Percentiles rank a stretch among this genome's conserved stretches.
phyloP scores from a whole-genome alignment of 2,888 invertebrate species.

The Mesochorus sp. region DNA sequence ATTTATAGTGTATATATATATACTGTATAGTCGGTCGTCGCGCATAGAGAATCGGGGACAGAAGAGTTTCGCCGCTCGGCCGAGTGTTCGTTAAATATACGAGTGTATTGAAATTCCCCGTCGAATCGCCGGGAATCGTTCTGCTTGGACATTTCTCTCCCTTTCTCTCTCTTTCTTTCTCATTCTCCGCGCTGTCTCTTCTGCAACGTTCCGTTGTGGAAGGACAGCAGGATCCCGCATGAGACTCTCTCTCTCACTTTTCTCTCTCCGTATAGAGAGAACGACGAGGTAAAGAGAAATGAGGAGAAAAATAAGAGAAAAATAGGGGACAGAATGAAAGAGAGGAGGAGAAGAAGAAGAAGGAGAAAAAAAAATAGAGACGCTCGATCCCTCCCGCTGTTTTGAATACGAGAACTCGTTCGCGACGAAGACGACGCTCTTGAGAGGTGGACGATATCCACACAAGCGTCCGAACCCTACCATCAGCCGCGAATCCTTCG shows the following conservation, averaged over 20 bases:
- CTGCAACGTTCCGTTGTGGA: constrained; percentile 73
- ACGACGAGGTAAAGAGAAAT: constrained; percentile 59
- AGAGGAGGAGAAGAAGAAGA: constrained; percentile 12
- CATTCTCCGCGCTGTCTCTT: constrained; percentile 59
- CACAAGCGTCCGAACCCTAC: constrained; percentile 25
- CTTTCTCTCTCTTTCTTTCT: constrained; percentile 43
- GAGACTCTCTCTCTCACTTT: constrained; percentile 75
- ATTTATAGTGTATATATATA: too few species aligned
- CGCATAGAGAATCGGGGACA: constrained; percentile 25
- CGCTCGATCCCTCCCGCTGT: constrained; percentile 76
- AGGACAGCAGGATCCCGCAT: constrained; percentile 79
- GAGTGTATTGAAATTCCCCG: constrained; percentile 79
- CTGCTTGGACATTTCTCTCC: constrained; percentile 35
- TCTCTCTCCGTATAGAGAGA: constrained; percentile 55
- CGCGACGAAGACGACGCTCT: constrained; percentile 59
- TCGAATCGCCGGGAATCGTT: constrained; percentile 61
- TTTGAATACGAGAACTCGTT: constrained; percentile 75
- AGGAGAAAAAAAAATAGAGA: neutral
- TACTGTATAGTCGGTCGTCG: constrained; percentile 34
- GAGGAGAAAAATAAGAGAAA: constrained; percentile 56
- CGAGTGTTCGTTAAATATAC: constrained; percentile 79
- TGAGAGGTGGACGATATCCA: constrained; percentile 58
- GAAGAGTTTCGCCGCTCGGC: constrained; percentile 35
- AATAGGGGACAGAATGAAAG: constrained; percentile 32
- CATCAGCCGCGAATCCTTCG: constrained; percentile 31